Conservation (phyloP, 2,113 vertebrate genomes). For the Chascanopsetta lugubris region DNA sequence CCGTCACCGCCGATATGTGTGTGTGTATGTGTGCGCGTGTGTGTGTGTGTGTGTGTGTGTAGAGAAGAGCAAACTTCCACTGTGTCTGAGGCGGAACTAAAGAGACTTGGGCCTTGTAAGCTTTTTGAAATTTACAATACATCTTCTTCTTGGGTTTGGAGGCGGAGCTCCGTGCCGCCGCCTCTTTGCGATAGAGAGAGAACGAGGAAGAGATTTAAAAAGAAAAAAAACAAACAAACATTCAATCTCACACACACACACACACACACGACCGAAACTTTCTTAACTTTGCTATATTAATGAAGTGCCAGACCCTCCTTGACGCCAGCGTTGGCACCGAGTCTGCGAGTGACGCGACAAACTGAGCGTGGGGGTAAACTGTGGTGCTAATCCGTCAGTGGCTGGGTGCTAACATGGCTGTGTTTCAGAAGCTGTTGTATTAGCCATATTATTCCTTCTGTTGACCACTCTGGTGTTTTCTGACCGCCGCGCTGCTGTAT, state of each 20-base stretch:
- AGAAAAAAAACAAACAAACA: not conserved
- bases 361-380: conserved; percentile 71
- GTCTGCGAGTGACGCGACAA: conserved; percentile 64
- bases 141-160: conserved; percentile 54
- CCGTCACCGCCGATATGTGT: conserved; percentile 65
- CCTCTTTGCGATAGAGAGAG: conserved; percentile 45
- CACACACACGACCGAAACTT: conserved; percentile 38
- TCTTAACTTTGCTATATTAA: conserved; percentile 71
- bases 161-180: conserved; percentile 49
- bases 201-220: not conserved
- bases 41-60: conserved; percentile 60
- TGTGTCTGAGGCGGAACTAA: conserved; percentile 63
- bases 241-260: not conserved
- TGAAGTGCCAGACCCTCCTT: conserved; percentile 79
- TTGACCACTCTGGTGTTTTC: conserved; percentile 64
- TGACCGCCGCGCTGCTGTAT: conserved; percentile 66
- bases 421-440: conserved; percentile 63
- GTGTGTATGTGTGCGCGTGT: conserved; percentile 56
- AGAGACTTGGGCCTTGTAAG: conserved; percentile 54
- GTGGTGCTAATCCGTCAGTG: conserved; percentile 76
- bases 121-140: conserved; percentile 51
- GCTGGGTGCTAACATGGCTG: conserved; percentile 77
- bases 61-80: conserved; percentile 67
- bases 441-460: conserved; percentile 74
- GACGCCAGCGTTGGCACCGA: conserved; percentile 68